These are phyloP conservation scores for Porites divaricata DNA, from an alignment of 92 coral and sea anemone genomes.

Conservation along the genomic window DNA sequence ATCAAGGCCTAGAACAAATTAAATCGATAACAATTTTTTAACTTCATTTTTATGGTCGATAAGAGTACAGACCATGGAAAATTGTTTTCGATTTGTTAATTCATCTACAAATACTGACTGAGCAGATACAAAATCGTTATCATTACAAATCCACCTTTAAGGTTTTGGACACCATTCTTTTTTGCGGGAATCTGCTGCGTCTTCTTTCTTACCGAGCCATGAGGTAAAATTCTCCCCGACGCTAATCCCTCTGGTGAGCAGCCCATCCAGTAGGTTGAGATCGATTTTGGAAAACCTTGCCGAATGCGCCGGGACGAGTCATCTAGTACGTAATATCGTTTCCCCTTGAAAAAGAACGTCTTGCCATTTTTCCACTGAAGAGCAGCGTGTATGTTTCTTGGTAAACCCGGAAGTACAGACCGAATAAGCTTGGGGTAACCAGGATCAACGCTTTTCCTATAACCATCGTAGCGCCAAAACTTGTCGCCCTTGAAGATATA, in stretches of 20 bases:
- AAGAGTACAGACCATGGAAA: no score
- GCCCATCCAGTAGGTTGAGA: conserved; percentile 69
- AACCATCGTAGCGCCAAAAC: conserved; percentile 72
- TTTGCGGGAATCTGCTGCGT: background rate
- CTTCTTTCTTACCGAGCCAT: background rate
- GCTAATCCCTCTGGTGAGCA: conserved; percentile 57
- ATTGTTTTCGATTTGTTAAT: no score
- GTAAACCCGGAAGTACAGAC: conserved; percentile 54
- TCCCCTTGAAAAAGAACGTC: conserved; percentile 71
- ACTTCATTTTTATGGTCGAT: no score
- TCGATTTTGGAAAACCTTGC: conserved; percentile 50
- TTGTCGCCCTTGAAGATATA: conserved; percentile 75
- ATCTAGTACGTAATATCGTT: conserved; percentile 63
- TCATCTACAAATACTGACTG: background rate
- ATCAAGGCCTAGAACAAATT: no score
- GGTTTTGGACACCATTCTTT: background rate
- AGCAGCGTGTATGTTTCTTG: conserved; percentile 67
- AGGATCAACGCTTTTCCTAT: conserved; percentile 40
- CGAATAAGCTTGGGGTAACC: conserved; percentile 67
- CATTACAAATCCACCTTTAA: background rate
- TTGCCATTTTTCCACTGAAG: conserved; percentile 72
- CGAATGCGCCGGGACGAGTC: conserved; percentile 36
- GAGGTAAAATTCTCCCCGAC: conserved; percentile 51
- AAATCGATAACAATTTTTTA: no score
- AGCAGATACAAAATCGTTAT: background rate